Percentiles rank a stretch among this genome's conserved stretches.
These are phyloP conservation scores for Lordiphosa clarofinis DNA, from an alignment of 1,140 invertebrate genomes.

Conservation along the genomic window DNA sequence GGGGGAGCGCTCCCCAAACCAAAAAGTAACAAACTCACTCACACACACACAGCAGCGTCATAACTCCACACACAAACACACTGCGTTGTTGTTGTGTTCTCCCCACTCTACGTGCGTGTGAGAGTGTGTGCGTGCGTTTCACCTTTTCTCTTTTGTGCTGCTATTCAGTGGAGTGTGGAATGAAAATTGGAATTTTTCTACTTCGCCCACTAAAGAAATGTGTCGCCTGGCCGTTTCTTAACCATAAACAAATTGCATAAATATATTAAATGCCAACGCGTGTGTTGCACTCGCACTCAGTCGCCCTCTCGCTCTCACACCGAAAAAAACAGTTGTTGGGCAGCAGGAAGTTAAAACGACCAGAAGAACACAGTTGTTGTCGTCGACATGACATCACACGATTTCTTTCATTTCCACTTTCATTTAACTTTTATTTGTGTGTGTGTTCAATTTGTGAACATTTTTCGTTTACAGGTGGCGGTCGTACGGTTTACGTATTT, in stretches of 20 bases:
- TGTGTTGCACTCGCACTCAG: constrained; percentile 25
- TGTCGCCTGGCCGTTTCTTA: constrained; percentile 22
- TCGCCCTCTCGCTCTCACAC: constrained; percentile 30
- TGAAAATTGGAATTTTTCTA: constrained; percentile 37
- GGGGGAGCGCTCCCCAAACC: constrained; percentile 23
- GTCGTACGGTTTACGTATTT: constrained; percentile 4
- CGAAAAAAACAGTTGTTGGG: constrained; percentile 42
- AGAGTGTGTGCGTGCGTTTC: constrained; percentile 49
- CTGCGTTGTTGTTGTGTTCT: constrained; percentile 18
- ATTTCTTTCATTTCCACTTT: constrained; percentile 53
- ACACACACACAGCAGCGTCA: constrained; percentile 13
- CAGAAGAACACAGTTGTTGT: constrained; percentile 40
- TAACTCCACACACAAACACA: constrained; percentile 22
- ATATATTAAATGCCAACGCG: constrained; percentile 24
- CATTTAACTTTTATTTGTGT: constrained; percentile 19
- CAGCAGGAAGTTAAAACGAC: constrained; percentile 64
- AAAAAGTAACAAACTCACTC: constrained; percentile 28
- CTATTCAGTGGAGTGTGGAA: constrained; percentile 46
- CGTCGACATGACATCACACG: constrained; percentile 71
- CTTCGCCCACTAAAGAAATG: constrained; percentile 24
- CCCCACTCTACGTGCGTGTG: constrained; percentile 35
- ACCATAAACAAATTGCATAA: constrained; percentile 19
- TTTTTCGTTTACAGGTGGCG: constrained; percentile 12
- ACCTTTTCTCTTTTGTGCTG: constrained; percentile 69
- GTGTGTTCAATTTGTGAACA: constrained; percentile 26